Evolutionary conservation across 1,140 invertebrate genomes (phyloP).

Genomic region (Lepidurus apus): DNA sequence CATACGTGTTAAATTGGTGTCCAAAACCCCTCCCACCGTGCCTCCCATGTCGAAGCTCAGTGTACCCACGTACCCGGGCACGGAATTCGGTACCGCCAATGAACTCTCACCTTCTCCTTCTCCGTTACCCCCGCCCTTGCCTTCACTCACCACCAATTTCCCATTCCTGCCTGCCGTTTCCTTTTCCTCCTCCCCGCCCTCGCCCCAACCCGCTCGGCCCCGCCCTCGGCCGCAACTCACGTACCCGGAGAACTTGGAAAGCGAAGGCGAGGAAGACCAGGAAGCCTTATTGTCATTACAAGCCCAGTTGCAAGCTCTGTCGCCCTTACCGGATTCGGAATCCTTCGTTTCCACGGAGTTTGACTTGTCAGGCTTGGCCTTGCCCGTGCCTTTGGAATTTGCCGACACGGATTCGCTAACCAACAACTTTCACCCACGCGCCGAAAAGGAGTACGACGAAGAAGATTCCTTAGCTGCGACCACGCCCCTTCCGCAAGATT

Average conservation of each 20-base stretch:
- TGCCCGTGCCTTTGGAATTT: slow-evolving; percentile 68
- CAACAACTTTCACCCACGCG: neutral
- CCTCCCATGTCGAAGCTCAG: slow-evolving; percentile 33
- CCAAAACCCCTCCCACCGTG: neutral
- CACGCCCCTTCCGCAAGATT: neutral
- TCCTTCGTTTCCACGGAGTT: slow-evolving; percentile 26
- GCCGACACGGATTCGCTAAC: slow-evolving; percentile 49
- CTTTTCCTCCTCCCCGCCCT: slow-evolving; percentile 5
- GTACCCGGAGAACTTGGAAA: slow-evolving; percentile 25
- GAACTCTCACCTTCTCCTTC: slow-evolving; percentile 35
- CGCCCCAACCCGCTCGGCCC: slow-evolving; percentile 31
- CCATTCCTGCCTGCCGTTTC: slow-evolving; percentile 51
- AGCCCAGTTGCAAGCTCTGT: slow-evolving; percentile 48
- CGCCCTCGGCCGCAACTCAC: slow-evolving; percentile 18
- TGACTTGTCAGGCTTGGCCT: slow-evolving; percentile 38
- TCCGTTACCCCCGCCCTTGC: slow-evolving; percentile 39
- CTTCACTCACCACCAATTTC: slow-evolving; percentile 53
- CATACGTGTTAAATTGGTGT: neutral
- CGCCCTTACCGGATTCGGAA: slow-evolving; percentile 56
- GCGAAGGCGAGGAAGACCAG: slow-evolving; percentile 29
- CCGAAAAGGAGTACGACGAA: slow-evolving; percentile 4
- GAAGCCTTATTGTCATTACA: slow-evolving; percentile 37
- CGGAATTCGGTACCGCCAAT: slow-evolving; percentile 29
- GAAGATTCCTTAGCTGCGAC: slow-evolving; percentile 1
- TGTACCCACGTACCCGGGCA: slow-evolving; percentile 33